Base-by-base conservation (phyloP, 2,797 vertebrate genomes). In the Vultur gryphus region DNA sequence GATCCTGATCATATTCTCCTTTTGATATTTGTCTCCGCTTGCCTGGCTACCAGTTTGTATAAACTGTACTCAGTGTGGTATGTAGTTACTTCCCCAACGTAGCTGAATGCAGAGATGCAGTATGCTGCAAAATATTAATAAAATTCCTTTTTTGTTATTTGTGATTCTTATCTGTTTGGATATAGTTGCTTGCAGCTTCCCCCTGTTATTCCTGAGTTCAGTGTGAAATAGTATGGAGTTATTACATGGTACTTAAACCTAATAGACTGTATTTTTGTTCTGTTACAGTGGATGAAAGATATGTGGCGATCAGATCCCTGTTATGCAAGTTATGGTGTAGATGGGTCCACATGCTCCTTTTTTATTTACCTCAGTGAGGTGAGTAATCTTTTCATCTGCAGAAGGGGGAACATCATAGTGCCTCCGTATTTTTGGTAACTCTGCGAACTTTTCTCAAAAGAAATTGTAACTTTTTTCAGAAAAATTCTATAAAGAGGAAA, bases 291-390 rank as follows among this genome's bases (percentile, higher is more conserved):
- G 99, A 99, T 99, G 99, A 99, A 99, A 98, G 99, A 99, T 92
- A 99, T 99, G 99, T 99, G 99, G 99, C 98, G 98, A 61, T 99
- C 99, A 0, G 99, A 99, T 97, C 97, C 98, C 93, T 99, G 99
- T 98, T 99, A 99, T 3, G 95, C 97, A 46, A 99, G 98, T 94
- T 99, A 99, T 0, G 99, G 99, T n/a, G 99, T 99, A 76, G 99
- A 99, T 35, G 99, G 99, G n/a, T 99, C 99, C 96, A 98, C 98
- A 2, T 99, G 99, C 97, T 99, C 99, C 87, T 99, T 99, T 97
- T 99, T 99, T 98, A 99, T 99, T 98, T 99, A 99, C 98, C 99
- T 99, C 97, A 99, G 99, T 93, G 99, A 99, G 99, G 99, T 99
- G 89, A 98, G 99, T 98, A 59, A 39, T 61, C 55, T 78, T 26